A percentile compares a stretch with the other conserved stretches of the same genome.
Evolutionary conservation across 2,113 vertebrate species (phyloP).

Genomic region (Neolamprologus modestus): DNA sequence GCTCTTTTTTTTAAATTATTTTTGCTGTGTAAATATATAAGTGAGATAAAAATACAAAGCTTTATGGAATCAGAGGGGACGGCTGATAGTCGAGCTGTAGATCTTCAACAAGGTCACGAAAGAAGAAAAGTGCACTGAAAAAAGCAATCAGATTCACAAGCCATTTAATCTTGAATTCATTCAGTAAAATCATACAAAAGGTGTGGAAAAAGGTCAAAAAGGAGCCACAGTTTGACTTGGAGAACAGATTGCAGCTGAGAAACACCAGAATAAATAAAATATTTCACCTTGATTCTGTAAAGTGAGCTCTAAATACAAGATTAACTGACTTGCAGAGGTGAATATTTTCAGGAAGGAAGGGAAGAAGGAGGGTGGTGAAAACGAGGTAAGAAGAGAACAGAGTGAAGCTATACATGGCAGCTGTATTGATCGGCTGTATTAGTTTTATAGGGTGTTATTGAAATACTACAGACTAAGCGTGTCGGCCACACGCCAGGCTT

Average conservation of each 20-base stretch:
- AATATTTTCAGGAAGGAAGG: neutral
- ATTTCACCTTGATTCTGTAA: neutral
- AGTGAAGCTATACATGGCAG: conserved; percentile 22
- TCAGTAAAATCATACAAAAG: conserved; percentile 51
- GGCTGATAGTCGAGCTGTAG: neutral
- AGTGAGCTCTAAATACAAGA: conserved; percentile 41
- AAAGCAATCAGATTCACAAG: conserved; percentile 23
- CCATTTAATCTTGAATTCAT: conserved; percentile 60
- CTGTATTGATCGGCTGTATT: conserved; percentile 12
- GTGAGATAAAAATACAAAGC: neutral
- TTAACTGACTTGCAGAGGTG: conserved; percentile 28
- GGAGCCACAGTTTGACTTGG: neutral
- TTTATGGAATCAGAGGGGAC: neutral
- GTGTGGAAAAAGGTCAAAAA: conserved; percentile 23
- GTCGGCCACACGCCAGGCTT: conserved; percentile 1
- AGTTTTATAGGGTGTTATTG: conserved; percentile 41
- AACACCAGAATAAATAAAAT: conserved; percentile 43
- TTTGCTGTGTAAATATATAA: neutral
- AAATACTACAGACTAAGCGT: conserved; percentile 56
- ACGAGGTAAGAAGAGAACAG: conserved; percentile 12
- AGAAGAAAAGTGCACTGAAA: neutral
- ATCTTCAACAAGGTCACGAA: neutral
- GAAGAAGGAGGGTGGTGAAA: conserved; percentile 5
- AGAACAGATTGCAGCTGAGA: neutral
- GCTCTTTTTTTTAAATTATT: neutral